Evolutionary conservation across 2,113 vertebrate genomes (phyloP), one percentile per base, ranked within the genome.

Genomic region (Alexandromys fortis): DNA sequence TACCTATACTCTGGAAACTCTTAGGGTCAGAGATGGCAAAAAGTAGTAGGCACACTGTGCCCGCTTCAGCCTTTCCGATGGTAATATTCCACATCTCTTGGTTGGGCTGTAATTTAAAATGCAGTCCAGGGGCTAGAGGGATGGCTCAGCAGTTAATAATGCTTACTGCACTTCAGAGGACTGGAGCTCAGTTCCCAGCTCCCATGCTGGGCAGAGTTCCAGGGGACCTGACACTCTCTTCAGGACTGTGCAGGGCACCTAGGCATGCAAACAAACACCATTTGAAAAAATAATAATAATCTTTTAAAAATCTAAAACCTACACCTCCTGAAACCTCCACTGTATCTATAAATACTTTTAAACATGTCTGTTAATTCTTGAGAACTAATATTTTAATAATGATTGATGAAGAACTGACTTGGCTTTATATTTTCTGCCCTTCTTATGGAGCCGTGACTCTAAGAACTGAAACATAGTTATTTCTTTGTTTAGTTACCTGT

Each of bases 301-400:
- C 22, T 28, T 70, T 28, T 42, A 42, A 38, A 73, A 58, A 58
- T 42, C 22, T 75, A 38, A 94, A 94, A 94, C 68, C n/a, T 88
- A 0, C 5, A 72, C 91, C 93, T 97, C 21, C 75, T 70, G 8
- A 92, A 91, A 82, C 45, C 91, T 94, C 35, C 90, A 22, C 67
- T 70, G 35, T 68, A 63, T 95, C 22, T 94, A 8, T 91, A 92
- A 94, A 82, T 91, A 65, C 76, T 91, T 91, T 96, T 83, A 55
- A 38, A 67, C 4, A 86, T 91, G 92, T 91, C 42, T 92, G 26
- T 22, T 92, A 58, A n/a, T 96, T 92, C 55, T 67, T 90, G 58
- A 81, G 73, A 91, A 95, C n/a, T 67, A 38, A 58, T 89, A 72
- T 70, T 68, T 95, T 47, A 55, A 24, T 81, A 91, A 73, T 26